Evolutionary conservation across 2,888 invertebrate genomes (phyloP).

Genomic region (Odiellus spinosus): DNA sequence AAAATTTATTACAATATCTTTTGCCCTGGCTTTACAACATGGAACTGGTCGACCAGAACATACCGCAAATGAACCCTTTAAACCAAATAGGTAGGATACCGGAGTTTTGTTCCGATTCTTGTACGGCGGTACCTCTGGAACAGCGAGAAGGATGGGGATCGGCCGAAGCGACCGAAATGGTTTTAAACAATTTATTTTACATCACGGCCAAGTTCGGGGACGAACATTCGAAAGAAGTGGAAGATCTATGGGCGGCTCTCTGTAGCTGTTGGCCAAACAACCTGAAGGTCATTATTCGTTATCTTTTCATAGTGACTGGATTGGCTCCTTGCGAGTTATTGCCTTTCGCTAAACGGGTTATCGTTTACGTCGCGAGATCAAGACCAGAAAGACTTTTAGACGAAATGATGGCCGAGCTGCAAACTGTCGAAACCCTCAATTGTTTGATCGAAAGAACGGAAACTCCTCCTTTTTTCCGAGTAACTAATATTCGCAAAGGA

Average conservation of each 20-base stretch:
- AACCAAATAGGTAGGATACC: constrained; percentile 14
- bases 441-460: constrained; percentile 92
- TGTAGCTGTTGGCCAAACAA: constrained; percentile 95
- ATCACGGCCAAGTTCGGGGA: constrained; percentile 96
- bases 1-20: constrained; percentile 75
- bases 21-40: constrained; percentile 97
- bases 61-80: constrained; percentile 42
- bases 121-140: constrained; percentile 10
- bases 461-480: constrained; percentile 91
- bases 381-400: constrained; percentile 82
- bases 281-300: constrained; percentile 86
- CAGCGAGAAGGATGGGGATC: constrained; percentile 80
- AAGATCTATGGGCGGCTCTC: constrained; percentile 87
- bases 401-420: constrained; percentile 92
- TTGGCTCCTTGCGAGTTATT: constrained; percentile 91
- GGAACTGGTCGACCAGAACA: constrained; percentile 91
- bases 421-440: constrained; percentile 90
- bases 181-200: constrained; percentile 94
- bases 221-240: constrained; percentile 85
- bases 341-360: constrained; percentile 84
- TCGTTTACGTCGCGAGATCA: constrained; percentile 77
- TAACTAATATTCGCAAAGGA: constrained; percentile 40
- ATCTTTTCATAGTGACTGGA: constrained; percentile 86
- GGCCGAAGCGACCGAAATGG: constrained; percentile 98
- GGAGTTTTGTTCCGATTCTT: constrained; percentile 15